Percentiles rank a stretch among this genome's conserved stretches.
These are phyloP conservation scores for Mionectes olivaceus DNA, from an alignment of 2,797 vertebrate species.

Conservation along the genomic window DNA sequence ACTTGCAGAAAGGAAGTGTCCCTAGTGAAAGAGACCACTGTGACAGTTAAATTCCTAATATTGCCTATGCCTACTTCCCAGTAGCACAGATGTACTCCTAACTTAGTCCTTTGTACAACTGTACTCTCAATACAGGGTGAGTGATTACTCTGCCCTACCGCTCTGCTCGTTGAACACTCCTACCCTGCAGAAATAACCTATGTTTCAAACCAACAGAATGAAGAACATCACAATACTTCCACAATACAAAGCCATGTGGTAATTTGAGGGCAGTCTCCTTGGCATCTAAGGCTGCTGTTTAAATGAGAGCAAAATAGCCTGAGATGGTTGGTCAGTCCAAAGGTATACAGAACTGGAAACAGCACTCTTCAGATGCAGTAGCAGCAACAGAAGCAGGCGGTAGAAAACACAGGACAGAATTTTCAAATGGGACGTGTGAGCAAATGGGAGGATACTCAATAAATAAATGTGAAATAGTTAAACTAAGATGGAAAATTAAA, in stretches of 20 bases:
- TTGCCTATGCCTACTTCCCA: neutral
- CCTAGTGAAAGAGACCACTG: neutral
- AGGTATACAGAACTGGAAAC: neutral
- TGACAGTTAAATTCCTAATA: neutral
- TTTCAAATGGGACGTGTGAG: neutral
- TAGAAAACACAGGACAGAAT: neutral
- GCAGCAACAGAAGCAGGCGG: neutral
- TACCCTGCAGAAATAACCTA: neutral
- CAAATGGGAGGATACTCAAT: neutral
- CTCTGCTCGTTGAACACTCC: neutral
- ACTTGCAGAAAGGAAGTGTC: neutral
- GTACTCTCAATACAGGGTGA: too few relatives aligned
- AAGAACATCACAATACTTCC: neutral
- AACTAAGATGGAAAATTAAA: neutral
- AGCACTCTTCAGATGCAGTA: neutral
- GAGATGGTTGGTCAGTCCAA: neutral
- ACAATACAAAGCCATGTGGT: fast-evolving
- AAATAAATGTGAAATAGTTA: neutral
- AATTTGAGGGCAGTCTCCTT: neutral
- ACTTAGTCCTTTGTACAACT: neutral
- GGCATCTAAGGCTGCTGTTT: neutral
- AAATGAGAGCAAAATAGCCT: neutral
- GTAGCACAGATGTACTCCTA: neutral
- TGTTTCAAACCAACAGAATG: neutral
- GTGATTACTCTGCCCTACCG: neutral